Base-by-base conservation (phyloP, 1,140 invertebrate genomes). In the Calephelis nemesis region DNA sequence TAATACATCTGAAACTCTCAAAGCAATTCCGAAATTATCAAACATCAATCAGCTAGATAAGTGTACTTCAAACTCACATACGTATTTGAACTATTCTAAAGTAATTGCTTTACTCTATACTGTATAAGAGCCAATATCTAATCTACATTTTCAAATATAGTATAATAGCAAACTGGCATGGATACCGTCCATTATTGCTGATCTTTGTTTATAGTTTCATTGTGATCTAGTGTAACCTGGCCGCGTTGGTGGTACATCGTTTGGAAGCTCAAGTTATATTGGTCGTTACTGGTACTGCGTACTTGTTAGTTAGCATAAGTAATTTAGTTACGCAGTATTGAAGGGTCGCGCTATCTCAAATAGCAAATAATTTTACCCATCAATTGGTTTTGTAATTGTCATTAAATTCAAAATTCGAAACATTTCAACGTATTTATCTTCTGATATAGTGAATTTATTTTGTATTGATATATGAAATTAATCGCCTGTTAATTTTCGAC, bases 141-240 rank as follows among this genome's bases (percentile, higher is more conserved):
- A 90, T 88, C 86, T 90, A 82, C 85, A 84, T 90, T 83, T 76
- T 84, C 83, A 87, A 88, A 87, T 85, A 84, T 74, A 81, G 75
- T 74, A 79, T 82, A 83, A 85, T 85, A 83, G 78, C 75, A 72
- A 60, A 78, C 72, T 79, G 73, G 68, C 54, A 76, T 58, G 47
- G 49, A 69, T 77, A 74, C 62, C 71, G 67, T 73, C 86, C 77
- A 84, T 50, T 73, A 66, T 67, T 50, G 39, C 63, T 72, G 87
- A 74, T 48, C 85, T 76, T 71, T 79, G 75, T 76, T 78, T 69
- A 69, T 60, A 52, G 30, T 60, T 63, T 45, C 10, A 39, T 62
- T 69, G 68, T 64, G 68, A 64, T 68, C 64, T 65, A 52, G 40
- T 47, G 47, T 39, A 52, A 10, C 40, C 45, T 11, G 40, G 40